Evolutionary conservation across 2,888 invertebrate species (phyloP), one percentile per base, ranked within the genome.

Genomic region (Augochlorella aurata): DNA sequence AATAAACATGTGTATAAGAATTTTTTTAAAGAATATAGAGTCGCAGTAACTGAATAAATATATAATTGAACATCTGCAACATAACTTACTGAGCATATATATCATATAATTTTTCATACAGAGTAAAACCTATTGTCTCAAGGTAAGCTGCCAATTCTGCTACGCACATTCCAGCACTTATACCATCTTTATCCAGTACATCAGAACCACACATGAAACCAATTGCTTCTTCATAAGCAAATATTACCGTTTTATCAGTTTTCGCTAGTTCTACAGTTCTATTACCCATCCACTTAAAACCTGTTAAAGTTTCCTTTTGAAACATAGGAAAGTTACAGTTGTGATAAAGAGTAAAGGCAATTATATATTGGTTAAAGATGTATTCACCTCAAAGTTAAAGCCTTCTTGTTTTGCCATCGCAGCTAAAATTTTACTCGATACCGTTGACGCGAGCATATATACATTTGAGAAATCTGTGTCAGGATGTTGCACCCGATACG

Each of bases 281-380:
- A 94, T 99, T 99, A 94, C 98, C 99, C 98, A 99, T 99, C 99
- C 99, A 99, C 92, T 99, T 99, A 93, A 99, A 99, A 0, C 99
- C 99, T 0, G 99, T 99, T 74, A 99, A 95, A 0, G 99, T 99
- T 94, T 99, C 99, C 94, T 84, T 95, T 72, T 16, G 38, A 82
- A 58, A 68, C 29, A 65, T 67, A 77, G 21, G 52, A 21, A 44
- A 63, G 52, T 50, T 72, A 45, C 50, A 68, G 14, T 66, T 49
- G 18, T 44, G 50, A n/a, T 12, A 54, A 50, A 24, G 21, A 52
- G 70, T 16, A 66, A 4, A 67, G 58, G 70, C 45, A 77, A 49
- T 63, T 24, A 8, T 38, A 65, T 0, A 50, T 69, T 47, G 21
- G 44, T 65, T 61, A 14, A 72, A 68, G 49, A 47, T 16, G 29